Percentiles rank a stretch among this genome's conserved stretches.
Evolutionary conservation across 2,797 vertebrate genomes (phyloP).

Genomic region (Aeoliscus strigatus): DNA sequence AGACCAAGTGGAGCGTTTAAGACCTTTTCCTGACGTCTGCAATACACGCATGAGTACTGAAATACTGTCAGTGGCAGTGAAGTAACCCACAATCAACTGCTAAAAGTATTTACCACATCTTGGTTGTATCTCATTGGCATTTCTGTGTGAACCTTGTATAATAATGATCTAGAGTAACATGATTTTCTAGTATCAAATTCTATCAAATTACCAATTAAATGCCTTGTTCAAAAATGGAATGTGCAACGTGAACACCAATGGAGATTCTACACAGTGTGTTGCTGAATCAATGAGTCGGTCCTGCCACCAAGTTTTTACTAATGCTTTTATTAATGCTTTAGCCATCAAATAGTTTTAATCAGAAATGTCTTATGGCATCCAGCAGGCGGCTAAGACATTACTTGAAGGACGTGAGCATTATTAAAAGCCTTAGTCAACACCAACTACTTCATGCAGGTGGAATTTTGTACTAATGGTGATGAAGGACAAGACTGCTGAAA

Average conservation of each 20-base stretch:
- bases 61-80: conserved; percentile 3
- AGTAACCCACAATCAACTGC: too few species aligned
- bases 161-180: too few species aligned
- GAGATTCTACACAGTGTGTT: conserved; percentile 23
- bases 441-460: conserved; percentile 49
- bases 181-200: background rate
- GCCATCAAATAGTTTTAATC: conserved; percentile 9
- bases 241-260: background rate
- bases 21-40: conserved; percentile 11
- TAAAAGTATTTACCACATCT: background rate
- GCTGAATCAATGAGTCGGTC: conserved; percentile 19
- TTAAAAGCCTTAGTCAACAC: conserved; percentile 64
- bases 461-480: conserved; percentile 49
- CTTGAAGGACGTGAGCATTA: conserved; percentile 60
- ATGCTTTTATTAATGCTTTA: conserved; percentile 64
- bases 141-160: too few species aligned
- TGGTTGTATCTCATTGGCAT: too few species aligned
- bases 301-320: conserved; percentile 53
- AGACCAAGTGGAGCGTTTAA: conserved; percentile 16
- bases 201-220: conserved; percentile 13
- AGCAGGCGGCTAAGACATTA: conserved; percentile 17
- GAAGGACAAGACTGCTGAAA: conserved; percentile 54
- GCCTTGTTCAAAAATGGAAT: background rate
- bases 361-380: conserved; percentile 1
- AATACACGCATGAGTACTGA: conserved; percentile 4